Evolutionary conservation across 2,113 vertebrate species (phyloP).

Genomic region (Macrotis lagotis): DNA sequence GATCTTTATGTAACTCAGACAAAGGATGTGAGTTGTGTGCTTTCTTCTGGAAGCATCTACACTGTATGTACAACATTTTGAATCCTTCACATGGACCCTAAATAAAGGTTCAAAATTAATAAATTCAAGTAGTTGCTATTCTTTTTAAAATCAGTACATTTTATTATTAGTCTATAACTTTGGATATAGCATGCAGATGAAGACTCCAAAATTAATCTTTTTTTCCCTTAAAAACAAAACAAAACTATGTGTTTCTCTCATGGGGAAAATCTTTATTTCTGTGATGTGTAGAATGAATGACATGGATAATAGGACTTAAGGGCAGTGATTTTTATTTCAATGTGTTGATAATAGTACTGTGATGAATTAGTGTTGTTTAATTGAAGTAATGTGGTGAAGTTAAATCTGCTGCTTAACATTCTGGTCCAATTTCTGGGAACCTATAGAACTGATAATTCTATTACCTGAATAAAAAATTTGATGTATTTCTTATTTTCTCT

Average conservation of each 20-base stretch:
- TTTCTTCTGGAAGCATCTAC: neutral
- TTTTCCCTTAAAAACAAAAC: neutral
- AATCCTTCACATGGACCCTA: accelerated
- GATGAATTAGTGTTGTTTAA: neutral
- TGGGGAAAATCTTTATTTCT: neutral
- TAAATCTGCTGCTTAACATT: neutral
- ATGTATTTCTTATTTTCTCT: conserved; percentile 10
- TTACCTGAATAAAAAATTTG: neutral
- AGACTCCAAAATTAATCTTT: accelerated
- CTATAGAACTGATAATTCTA: neutral
- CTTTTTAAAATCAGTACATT: accelerated
- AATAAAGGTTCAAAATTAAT: neutral
- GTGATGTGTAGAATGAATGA: neutral
- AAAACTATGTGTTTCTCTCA: neutral
- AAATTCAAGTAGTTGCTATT: neutral
- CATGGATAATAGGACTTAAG: accelerated
- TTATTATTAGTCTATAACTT: neutral
- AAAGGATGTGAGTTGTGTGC: neutral
- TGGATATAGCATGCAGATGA: accelerated
- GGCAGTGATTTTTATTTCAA: neutral
- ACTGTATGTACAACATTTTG: too few relatives aligned
- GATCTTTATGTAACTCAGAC: neutral
- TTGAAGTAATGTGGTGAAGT: neutral
- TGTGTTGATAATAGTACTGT: neutral
- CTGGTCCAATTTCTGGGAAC: neutral